Base-by-base conservation (phyloP, 2,888 invertebrate genomes). In the Drosophila yooni region DNA sequence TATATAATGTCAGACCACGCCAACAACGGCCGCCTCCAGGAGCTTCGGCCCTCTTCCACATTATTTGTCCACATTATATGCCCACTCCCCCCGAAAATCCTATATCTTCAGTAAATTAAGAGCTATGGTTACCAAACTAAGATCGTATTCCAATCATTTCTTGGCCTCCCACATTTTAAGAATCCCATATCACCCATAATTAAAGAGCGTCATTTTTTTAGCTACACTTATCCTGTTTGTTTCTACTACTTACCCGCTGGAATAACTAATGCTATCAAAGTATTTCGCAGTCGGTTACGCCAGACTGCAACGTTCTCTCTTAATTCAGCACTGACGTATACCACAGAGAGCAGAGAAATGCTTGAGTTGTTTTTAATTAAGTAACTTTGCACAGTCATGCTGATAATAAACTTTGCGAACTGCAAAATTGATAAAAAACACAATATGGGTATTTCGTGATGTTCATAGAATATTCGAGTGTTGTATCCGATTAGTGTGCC, bases 331-430 rank as follows among this genome's bases (percentile, higher is more conserved):
- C 46, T 74, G 84, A 87, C 84, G 84, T 83, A 78, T 81, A 67
- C 59, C 15, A 25, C 3, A 27, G 25, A 38, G 62, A 46, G 38
- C 51, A 46, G 18, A 38, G 25, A 70, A 36, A 59, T 46, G 56
- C 46, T 68, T 57, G 15, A 13, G 43, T 57, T 72, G 59, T 74
- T 73, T 56, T 63, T 40, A 66, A 67, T 57, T 72, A 69, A 34
- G 7, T 71, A 53, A 57, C 72, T 72, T n/a, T 67, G 79, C 79
- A 13, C 0, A n/a, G 57, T 89, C 84, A 85, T 82, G 82, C 56
- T 85, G 82, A 87, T 82, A 70, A 57, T 74, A 56, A 59, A 18
- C 27, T 74, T 81, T 70, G 7, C 25, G 15, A 29, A 33, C 83
- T 68, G 71, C 60, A 70, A 80, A 83, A 81, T 65, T 81, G 71